Evolutionary conservation across 2,113 vertebrate genomes (phyloP), one percentile per base, ranked within the genome.

Genomic region (Orthonyx spaldingii): DNA sequence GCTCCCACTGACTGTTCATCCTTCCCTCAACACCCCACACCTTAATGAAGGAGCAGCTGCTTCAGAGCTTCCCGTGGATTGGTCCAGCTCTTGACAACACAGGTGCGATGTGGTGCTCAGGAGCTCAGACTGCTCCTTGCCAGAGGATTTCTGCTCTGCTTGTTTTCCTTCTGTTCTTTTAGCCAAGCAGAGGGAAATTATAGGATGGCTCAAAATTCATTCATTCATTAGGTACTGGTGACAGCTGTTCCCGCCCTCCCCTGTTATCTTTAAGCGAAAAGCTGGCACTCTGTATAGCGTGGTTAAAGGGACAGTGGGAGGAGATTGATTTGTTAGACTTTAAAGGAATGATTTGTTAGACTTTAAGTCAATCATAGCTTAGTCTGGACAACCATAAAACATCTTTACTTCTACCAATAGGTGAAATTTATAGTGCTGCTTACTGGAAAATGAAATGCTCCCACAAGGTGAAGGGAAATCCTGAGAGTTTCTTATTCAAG

Each of bases 341-440:
- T 69, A 69, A 69, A 78, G 64, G 39, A 87, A 61, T 61, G 72
- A 87, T 87, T 78, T 83, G 83, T 90, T 90, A 80, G 88, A 75
- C 72, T 87, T 83, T 68, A 56, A 87, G 92, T 96, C 96, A 95
- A 71, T 94, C 96, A 95, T 49, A 71, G 20, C 60, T 93, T 66
- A 78, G 77, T 44, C 57, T 71, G 86, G 85, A 94, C 83, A 95
- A 35, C 80, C 60, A 70, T 94, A 95, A 96, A 95, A 72, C 65
- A 84, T 87, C 44, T 90, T 93, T 90, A 87, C 65, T 82, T 96
- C 83, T 74, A 78, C 79, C 69, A 81, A 42, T 16, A 87, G 83
- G 72, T 72, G 65, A 94, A 93, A 93, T 96, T 94, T 95, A 93
- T 72, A 64, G 68, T 22, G 56, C 41, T 61, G 56, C 47, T 86